Conservation (phyloP, 2,797 vertebrate genomes). For the Bovichtus diacanthus region DNA sequence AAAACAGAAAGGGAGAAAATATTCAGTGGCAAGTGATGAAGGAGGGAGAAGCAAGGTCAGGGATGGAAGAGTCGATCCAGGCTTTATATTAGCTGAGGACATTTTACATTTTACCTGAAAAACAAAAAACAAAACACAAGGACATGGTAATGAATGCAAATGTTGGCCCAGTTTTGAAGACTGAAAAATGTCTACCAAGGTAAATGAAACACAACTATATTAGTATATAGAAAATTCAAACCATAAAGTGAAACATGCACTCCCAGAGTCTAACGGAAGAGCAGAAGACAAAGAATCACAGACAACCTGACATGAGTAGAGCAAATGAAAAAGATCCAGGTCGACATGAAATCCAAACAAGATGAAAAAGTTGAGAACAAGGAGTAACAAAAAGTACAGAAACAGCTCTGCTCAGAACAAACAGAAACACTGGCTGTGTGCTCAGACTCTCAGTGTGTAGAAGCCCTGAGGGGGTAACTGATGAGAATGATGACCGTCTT, state of each 20-base stretch:
- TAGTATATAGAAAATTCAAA: conserved; percentile 23
- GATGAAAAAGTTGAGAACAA: conserved; percentile 19
- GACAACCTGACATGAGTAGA: conserved; percentile 9
- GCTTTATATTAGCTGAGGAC: conserved; percentile 17
- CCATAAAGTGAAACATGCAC: conserved; percentile 6
- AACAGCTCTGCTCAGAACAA: not conserved
- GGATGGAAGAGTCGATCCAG: conserved; percentile 8
- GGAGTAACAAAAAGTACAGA: not conserved
- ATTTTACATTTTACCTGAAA: conserved; percentile 45
- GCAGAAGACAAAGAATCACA: conserved; percentile 7
- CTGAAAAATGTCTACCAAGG: not conserved
- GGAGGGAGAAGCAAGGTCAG: conserved; percentile 36
- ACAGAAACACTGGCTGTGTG: conserved; percentile 2
- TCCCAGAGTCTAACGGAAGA: conserved; percentile 1
- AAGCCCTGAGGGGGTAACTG: conserved; percentile 36
- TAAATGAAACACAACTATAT: conserved; percentile 50
- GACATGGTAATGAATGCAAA: conserved; percentile 63
- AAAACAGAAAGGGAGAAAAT: conserved; percentile 15
- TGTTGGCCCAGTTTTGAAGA: conserved; percentile 64
- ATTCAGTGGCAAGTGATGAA: conserved; percentile 2
- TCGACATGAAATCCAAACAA: conserved; percentile 21
- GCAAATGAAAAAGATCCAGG: conserved; percentile 34
- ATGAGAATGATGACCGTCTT: conserved; percentile 55
- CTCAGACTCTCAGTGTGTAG: conserved; percentile 17
- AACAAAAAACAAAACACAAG: not conserved